Percentiles rank a stretch among this genome's conserved stretches.
Evolutionary conservation across 1,140 invertebrate genomes (phyloP).

Genomic region (Lepidostoma basale): DNA sequence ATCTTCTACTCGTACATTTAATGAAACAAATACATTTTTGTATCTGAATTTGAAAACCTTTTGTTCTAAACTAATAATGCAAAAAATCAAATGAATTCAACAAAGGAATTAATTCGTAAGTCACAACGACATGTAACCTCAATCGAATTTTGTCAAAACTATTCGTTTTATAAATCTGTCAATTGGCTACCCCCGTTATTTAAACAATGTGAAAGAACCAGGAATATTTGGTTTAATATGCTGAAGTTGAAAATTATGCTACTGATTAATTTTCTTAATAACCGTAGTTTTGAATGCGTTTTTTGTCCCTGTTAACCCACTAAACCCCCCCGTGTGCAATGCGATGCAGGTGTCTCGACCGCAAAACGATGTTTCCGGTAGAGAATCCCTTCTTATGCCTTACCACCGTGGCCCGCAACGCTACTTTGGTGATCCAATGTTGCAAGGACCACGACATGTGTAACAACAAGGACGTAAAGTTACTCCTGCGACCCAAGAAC

Average conservation of each 20-base stretch:
- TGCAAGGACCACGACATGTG: constrained; percentile 72
- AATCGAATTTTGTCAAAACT: background rate
- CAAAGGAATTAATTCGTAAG: too few relatives aligned
- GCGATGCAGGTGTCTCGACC: constrained; percentile 52
- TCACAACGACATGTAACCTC: too few relatives aligned
- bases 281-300: constrained; percentile 34
- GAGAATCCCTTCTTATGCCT: constrained; percentile 56
- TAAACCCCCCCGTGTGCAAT: constrained; percentile 29
- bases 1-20: too few relatives aligned
- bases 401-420: constrained; percentile 53
- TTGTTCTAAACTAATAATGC: too few relatives aligned
- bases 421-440: constrained; percentile 68
- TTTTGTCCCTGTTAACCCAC: constrained; percentile 34
- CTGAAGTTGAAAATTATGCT: background rate
- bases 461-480: constrained; percentile 62
- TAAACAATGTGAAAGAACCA: constrained; percentile 16
- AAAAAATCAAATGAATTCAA: too few relatives aligned
- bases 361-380: constrained; percentile 49
- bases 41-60: too few relatives aligned
- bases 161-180: background rate
- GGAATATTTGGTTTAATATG: background rate
- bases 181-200: constrained; percentile 28
- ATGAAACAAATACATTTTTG: too few relatives aligned
- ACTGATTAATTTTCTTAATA: constrained; percentile 10
- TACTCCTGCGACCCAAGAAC: background rate